Evolutionary conservation across 2,113 vertebrate genomes (phyloP).

Genomic region (Candoia aspera): DNA sequence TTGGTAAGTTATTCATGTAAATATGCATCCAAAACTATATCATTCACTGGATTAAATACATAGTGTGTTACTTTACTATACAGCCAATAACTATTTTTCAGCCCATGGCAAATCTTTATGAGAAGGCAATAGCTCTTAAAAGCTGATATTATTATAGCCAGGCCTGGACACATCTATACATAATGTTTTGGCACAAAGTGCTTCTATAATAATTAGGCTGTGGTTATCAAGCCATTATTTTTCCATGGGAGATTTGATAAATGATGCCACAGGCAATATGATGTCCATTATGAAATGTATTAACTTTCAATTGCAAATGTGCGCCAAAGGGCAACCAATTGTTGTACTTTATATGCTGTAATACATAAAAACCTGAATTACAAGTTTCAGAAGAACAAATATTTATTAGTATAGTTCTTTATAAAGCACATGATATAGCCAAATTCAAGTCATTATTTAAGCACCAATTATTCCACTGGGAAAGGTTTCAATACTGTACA

Average conservation of each 20-base stretch:
- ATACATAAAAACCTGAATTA: conserved; percentile 35
- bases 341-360: conserved; percentile 42
- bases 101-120: conserved; percentile 70
- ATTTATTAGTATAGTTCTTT: not conserved
- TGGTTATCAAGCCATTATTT: conserved; percentile 72
- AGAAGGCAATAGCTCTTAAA: conserved; percentile 62
- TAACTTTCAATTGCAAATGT: conserved; percentile 71
- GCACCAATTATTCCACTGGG: not conserved
- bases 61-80: conserved; percentile 56
- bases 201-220: conserved; percentile 73
- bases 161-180: conserved; percentile 70
- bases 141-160: conserved; percentile 73
- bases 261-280: conserved; percentile 57
- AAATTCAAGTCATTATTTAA: not conserved
- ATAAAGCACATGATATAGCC: not conserved
- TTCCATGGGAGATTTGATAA: conserved; percentile 66
- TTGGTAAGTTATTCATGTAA: conserved; percentile 59
- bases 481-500: not conserved
- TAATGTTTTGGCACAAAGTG: conserved; percentile 68
- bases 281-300: conserved; percentile 69
- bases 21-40: conserved; percentile 36
- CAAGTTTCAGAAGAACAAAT: conserved; percentile 31
- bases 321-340: conserved; percentile 57
- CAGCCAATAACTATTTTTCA: conserved; percentile 64
- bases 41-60: conserved; percentile 52